phyloP scores from a whole-genome alignment of 2,113 vertebrate genomes.

The Apus apus region DNA sequence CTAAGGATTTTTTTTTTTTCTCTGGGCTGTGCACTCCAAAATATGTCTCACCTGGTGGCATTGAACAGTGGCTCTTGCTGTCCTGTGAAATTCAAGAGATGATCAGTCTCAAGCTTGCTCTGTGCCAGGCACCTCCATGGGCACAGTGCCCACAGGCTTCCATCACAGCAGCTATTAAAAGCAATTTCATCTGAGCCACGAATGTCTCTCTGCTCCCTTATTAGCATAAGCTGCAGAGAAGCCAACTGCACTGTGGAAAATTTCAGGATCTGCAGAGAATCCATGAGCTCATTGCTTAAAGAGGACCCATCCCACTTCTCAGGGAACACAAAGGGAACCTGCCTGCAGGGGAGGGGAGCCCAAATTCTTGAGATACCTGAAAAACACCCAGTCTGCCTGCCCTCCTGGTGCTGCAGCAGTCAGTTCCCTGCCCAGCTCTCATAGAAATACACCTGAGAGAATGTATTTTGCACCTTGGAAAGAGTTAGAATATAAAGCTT shows the following conservation, averaged over 20 bases:
- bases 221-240: constrained; percentile 6
- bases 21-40: background rate
- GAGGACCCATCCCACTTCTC: background rate
- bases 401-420: no score
- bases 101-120: background rate
- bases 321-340: background rate
- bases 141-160: background rate
- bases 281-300: background rate
- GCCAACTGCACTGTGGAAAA: background rate
- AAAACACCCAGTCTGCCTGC: background rate
- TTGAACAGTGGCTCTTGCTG: background rate
- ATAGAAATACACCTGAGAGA: accelerated
- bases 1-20: background rate
- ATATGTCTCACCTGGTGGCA: background rate
- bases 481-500: background rate
- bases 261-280: background rate
- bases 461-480: background rate
- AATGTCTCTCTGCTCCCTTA: background rate
- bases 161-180: background rate
- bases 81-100: background rate
- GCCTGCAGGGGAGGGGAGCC: background rate
- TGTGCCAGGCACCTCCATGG: background rate
- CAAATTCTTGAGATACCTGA: background rate
- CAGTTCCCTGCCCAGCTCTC: background rate
- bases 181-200: background rate